Evolutionary conservation across 1,140 invertebrate genomes (phyloP).

Genomic region (Euwallacea fornicatus): DNA sequence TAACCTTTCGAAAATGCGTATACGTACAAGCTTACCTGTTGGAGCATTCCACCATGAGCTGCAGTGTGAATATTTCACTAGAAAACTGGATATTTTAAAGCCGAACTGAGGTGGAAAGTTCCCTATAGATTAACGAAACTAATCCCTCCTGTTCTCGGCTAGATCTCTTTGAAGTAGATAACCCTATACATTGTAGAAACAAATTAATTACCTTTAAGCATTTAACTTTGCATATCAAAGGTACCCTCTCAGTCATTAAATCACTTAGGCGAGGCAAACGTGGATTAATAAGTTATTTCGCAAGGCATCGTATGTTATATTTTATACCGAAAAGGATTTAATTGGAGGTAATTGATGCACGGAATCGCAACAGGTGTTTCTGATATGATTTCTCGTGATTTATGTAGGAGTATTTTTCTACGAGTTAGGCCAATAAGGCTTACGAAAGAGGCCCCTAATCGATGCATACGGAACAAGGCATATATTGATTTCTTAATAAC

Average conservation of each 20-base stretch:
- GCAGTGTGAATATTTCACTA: too few species aligned
- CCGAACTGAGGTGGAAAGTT: too few species aligned
- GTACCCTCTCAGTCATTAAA: constrained; percentile 1
- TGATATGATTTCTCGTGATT: not conserved
- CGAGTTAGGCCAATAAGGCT: too few species aligned
- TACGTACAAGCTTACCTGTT: too few species aligned
- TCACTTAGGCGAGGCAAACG: constrained; percentile 2
- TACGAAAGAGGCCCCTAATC: too few species aligned
- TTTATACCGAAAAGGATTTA: not conserved
- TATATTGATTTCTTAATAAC: too few species aligned
- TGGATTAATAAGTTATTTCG: constrained; percentile 2
- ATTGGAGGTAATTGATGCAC: not conserved
- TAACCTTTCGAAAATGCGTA: too few species aligned
- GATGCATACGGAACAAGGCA: too few species aligned
- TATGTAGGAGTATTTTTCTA: too few species aligned
- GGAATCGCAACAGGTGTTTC: not conserved
- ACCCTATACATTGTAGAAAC: not conserved
- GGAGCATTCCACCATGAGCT: too few species aligned
- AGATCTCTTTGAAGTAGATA: not conserved
- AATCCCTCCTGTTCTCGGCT: not conserved
- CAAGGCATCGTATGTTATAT: not conserved
- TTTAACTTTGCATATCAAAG: constrained; percentile 7
- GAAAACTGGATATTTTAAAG: too few species aligned
- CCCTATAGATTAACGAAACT: not conserved
- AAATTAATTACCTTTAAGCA: constrained; percentile 3